Percentiles rank a stretch among this genome's conserved stretches.
These are phyloP conservation scores for Oegoconia quadripuncta DNA, from an alignment of 2,888 invertebrate genomes.

Conservation along the genomic window DNA sequence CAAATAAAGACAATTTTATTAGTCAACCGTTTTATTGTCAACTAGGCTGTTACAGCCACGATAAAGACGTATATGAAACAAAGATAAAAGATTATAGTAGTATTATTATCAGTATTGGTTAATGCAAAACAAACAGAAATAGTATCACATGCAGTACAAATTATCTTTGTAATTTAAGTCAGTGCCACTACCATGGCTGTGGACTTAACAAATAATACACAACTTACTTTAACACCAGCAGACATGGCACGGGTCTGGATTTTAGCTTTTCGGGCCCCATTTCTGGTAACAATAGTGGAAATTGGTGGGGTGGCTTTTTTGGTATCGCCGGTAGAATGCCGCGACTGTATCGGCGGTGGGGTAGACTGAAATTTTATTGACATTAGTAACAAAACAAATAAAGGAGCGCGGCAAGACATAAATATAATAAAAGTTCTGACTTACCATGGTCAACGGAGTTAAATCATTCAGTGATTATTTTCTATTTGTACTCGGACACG, in stretches of 20 bases:
- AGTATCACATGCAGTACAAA: not conserved
- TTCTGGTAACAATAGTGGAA: conserved; percentile 78
- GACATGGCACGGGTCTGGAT: conserved; percentile 82
- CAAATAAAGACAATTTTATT: conserved; percentile 17
- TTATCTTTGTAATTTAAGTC: not conserved
- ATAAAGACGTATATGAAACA: too few species aligned
- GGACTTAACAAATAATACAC: not conserved
- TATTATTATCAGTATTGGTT: too few species aligned
- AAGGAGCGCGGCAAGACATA: conserved; percentile 19
- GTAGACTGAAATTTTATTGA: conserved; percentile 41
- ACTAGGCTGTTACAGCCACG: not conserved
- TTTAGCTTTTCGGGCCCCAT: conserved; percentile 81
- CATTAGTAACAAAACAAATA: conserved; percentile 14
- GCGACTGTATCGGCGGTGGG: conserved; percentile 46
- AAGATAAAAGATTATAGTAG: too few species aligned
- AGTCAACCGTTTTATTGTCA: not conserved
- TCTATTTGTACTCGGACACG: too few species aligned
- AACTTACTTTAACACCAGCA: conserved; percentile 60
- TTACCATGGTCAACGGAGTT: conserved; percentile 13
- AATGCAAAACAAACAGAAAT: too few species aligned
- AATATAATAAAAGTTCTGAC: conserved; percentile 3
- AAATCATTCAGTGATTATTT: too few species aligned
- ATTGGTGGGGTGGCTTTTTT: conserved; percentile 56
- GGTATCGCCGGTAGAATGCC: conserved; percentile 50
- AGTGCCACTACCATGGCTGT: conserved; percentile 1